These are phyloP conservation scores for Conomelus anceps DNA, from an alignment of 2,888 invertebrate species.

Conservation along the genomic window DNA sequence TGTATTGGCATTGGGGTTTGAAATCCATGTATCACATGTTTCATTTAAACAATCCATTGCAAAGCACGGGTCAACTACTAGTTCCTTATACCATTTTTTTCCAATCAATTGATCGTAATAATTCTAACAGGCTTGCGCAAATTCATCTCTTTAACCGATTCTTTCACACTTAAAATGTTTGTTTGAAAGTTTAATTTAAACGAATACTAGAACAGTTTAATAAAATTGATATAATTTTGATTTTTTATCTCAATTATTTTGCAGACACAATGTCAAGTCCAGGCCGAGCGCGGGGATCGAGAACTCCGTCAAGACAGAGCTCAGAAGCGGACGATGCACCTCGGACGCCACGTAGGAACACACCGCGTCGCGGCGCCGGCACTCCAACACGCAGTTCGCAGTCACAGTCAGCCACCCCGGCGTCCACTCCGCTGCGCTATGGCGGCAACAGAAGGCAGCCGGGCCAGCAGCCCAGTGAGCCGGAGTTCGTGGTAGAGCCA, in stretches of 20 bases:
- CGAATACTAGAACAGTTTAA: no score
- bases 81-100: no score
- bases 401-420: conserved; percentile 19
- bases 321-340: conserved; percentile 18
- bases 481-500: conserved; percentile 31
- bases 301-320: conserved; percentile 12
- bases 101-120: no score
- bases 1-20: no score
- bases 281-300: conserved; percentile 15
- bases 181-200: no score
- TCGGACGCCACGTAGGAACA: not conserved
- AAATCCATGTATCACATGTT: no score
- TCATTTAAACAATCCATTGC: no score
- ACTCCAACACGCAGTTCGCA: conserved; percentile 5
- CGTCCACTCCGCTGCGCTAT: conserved; percentile 46
- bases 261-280: conserved; percentile 22
- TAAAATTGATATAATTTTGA: no score
- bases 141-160: no score
- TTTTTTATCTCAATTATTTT: not conserved
- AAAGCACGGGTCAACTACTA: no score
- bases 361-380: not conserved
- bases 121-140: no score
- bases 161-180: no score
- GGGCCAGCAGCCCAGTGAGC: conserved; percentile 38
- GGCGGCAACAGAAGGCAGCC: conserved; percentile 38